Conservation (phyloP, 2,113 vertebrate genomes). For the Lethenteron camtschaticum region DNA sequence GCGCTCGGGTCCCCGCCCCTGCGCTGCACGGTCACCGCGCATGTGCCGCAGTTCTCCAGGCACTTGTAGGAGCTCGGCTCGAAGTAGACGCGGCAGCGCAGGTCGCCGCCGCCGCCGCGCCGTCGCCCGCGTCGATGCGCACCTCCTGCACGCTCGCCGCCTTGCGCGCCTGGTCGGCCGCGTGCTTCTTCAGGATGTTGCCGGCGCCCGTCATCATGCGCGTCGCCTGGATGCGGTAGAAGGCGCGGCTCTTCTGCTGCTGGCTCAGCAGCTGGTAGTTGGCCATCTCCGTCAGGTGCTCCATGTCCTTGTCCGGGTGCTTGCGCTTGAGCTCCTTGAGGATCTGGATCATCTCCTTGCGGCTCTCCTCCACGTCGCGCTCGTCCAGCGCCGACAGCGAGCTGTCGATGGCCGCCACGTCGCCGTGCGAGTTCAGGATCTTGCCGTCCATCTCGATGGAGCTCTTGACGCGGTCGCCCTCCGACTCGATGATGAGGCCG, state of each 20-base stretch:
- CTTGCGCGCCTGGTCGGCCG: constrained; percentile 43
- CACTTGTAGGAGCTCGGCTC: constrained; percentile 42
- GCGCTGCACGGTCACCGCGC: constrained; percentile 29
- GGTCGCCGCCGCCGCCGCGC: constrained; percentile 32
- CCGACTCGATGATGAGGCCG: constrained; percentile 40
- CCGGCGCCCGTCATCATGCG: constrained; percentile 55
- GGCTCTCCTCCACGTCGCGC: constrained; percentile 28
- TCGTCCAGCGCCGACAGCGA: constrained; percentile 21
- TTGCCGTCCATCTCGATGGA: constrained; percentile 43
- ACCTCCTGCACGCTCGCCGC: constrained; percentile 34
- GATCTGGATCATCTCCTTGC: constrained; percentile 39
- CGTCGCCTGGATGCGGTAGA: constrained; percentile 50
- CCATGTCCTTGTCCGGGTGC: constrained; percentile 47
- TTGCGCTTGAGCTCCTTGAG: constrained; percentile 42
- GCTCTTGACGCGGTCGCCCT: constrained; percentile 36
- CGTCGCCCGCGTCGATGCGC: constrained; percentile 12
- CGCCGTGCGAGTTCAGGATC: constrained; percentile 29
- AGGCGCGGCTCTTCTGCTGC: constrained; percentile 49
- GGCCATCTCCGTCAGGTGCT: constrained; percentile 49
- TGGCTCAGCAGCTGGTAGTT: constrained; percentile 47
- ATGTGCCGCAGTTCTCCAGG: constrained; percentile 48
- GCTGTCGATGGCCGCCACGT: background rate
- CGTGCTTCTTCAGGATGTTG: constrained; percentile 49
- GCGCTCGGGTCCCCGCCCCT: constrained; percentile 33
- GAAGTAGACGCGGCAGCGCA: constrained; percentile 39